phyloP scores from a whole-genome alignment of 2,888 invertebrate genomes.

The Lacanobia oleracea region DNA sequence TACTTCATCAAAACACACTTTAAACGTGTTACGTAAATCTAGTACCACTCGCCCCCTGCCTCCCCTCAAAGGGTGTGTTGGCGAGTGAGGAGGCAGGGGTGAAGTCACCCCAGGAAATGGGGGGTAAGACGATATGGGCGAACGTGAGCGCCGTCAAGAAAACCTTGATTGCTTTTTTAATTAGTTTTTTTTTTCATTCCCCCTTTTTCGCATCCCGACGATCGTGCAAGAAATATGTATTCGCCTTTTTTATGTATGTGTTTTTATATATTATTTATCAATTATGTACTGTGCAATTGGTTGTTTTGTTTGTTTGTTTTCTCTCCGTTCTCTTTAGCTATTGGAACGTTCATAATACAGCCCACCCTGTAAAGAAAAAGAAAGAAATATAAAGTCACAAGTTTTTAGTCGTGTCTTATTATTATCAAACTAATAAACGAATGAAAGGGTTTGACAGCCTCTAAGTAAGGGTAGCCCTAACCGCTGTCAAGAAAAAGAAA shows the following conservation, averaged over 20 bases:
- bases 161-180: slow-evolving; percentile 91
- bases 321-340: not conserved
- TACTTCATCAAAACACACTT: slow-evolving; percentile 91
- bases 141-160: slow-evolving; percentile 91
- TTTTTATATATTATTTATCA: slow-evolving; percentile 76
- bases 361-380: no score
- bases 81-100: slow-evolving; percentile 71
- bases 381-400: not conserved
- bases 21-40: slow-evolving; percentile 91
- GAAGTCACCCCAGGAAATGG: slow-evolving; percentile 81
- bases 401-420: slow-evolving; percentile 5
- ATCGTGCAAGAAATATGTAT: slow-evolving; percentile 89
- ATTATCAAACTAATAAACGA: slow-evolving; percentile 28
- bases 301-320: slow-evolving; percentile 11
- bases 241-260: slow-evolving; percentile 75
- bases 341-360: not conserved
- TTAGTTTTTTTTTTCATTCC: slow-evolving; percentile 88
- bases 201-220: slow-evolving; percentile 88
- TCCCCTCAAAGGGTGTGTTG: slow-evolving; percentile 84
- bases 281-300: slow-evolving; percentile 60
- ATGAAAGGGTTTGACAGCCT: slow-evolving; percentile 42
- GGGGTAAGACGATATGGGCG: slow-evolving; percentile 91
- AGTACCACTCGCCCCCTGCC: slow-evolving; percentile 84
- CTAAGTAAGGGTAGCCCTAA: slow-evolving; percentile 27
- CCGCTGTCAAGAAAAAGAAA: slow-evolving; percentile 46